A percentile compares a stretch with the other conserved stretches of the same genome.
Conservation (phyloP, 2,888 invertebrate species). For the Cotesia congregata region DNA sequence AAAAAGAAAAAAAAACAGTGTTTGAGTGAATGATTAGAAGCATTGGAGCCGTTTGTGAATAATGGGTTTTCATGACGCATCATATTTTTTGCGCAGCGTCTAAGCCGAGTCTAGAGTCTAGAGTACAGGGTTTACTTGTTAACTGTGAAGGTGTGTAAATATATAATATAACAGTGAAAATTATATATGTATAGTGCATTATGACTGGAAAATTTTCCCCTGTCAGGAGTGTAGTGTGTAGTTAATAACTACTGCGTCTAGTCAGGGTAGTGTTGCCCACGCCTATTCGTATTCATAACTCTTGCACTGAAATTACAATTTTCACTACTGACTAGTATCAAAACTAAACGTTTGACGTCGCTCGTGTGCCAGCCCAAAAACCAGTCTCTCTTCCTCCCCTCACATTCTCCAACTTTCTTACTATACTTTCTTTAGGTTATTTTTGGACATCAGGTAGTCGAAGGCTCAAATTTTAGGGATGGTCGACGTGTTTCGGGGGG, state of each 20-base stretch:
- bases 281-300: background rate
- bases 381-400: background rate
- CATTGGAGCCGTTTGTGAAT: conserved; percentile 53
- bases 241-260: background rate
- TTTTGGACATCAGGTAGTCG: background rate
- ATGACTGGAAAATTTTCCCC: background rate
- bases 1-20: background rate
- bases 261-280: background rate
- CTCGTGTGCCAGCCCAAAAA: background rate
- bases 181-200: background rate
- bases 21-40: conserved; percentile 19
- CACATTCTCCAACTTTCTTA: no score
- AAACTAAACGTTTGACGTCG: conserved; percentile 6
- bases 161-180: background rate
- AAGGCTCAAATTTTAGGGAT: background rate
- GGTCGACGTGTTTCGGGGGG: background rate
- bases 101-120: conserved; percentile 35
- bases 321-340: conserved; percentile 1
- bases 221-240: background rate
- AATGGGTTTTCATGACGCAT: conserved; percentile 64
- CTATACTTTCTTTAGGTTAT: background rate
- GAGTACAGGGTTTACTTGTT: background rate
- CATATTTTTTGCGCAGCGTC: conserved; percentile 56
- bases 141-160: background rate
- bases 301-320: background rate